Evolutionary conservation across 2,797 vertebrate species (phyloP), one percentile per base, ranked within the genome.

Genomic region (Megaceryle alcyon): DNA sequence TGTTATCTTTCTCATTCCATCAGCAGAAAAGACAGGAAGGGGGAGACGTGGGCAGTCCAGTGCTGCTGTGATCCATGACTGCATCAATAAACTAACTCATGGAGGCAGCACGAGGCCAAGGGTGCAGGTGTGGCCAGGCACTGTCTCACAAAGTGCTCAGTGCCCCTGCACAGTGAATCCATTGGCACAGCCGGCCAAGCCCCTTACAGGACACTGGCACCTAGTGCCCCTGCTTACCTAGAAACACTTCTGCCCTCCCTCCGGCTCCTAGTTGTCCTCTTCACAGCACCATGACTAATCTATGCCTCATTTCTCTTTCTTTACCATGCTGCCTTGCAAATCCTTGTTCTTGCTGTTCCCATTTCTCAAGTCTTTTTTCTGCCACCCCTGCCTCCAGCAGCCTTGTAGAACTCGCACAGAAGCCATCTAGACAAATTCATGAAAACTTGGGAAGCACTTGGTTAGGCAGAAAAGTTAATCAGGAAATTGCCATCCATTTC

Each of bases 401-500:
- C 77, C 59, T 43, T 57, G 43, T 23, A 84, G 71, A 63, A 63
- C 81, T 92, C 90, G 82, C 64, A 88, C 57, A 85, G 80, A 82
- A 90, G 51, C 83, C 12, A 68, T 88, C 96, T 92, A 96, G 94
- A 92, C 81, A 75, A 92, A 94, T 85, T 57, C 60, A 71, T 68
- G 88, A 93, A 60, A 80, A 86, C 78, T 85, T 77, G 86, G 83
- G 87, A 88, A 95, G 88, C 26, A 29, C 80, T 88, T 75, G 64
- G 77, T 77, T 82, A 91, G 60, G 41, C 73, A 88, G 88, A 61
- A 93, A 94, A 92, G 86, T 61, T 88, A 94, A 96, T 94, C 70
- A 90, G 92, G 82, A 95, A 96, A 94, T 92, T 93, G 93, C 66
- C 10, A 11, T 76, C 95, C 86, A 41, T 94, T 96, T 92, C 90